Evolutionary conservation across 1,140 invertebrate species (phyloP), one percentile per base, ranked within the genome.

Genomic region (Heliothis subflexa): DNA sequence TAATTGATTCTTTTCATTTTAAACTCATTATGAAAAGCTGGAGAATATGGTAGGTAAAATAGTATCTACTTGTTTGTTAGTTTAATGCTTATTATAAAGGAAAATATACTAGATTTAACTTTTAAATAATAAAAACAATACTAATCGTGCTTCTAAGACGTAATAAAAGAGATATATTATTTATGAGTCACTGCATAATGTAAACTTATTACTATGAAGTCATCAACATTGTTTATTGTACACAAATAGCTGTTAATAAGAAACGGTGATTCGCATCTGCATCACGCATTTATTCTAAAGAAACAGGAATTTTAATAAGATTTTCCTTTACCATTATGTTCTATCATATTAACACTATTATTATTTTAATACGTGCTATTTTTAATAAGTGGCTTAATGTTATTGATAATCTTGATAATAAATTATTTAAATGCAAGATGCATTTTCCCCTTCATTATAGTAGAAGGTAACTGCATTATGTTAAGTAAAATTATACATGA

Each of bases 161-260:
- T 49, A 10, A 47, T 62, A 73, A 59, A 52, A 73, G 18, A 73
- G 4, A 14, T 47, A 47, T 11, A 21, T 16, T n/a, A 73, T 68
- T 18, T 28, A 75, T 75, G 45, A 62, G 33, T 62, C 45, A 75
- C 21, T 62, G 49, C 13, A 75, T 62, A 64, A 28, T 64, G 50
- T 75, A 16, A 21, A 57, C 40, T 12, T 59, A 74, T 61, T 64
- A 64, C 5, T 71, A 55, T 55, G 52, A 72, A 72, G 50, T 72
- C 28, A 72, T 72, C 50, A 55, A 40, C n/a, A 72, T 55, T 72
- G 52, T 72, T 72, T 52, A 52, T 50, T n/a, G 2, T 64, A 47
- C 40, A 64, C n/a, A 64, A n/a, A 64, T 47, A 64, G 33, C 10
- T 13, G 0, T 64, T 64, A 14, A 64, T 47, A 64, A 47, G 61